Percentiles rank a stretch among this genome's conserved stretches.
Evolutionary conservation across 2,113 vertebrate genomes (phyloP).

Genomic region (Hemiscyllium ocellatum): DNA sequence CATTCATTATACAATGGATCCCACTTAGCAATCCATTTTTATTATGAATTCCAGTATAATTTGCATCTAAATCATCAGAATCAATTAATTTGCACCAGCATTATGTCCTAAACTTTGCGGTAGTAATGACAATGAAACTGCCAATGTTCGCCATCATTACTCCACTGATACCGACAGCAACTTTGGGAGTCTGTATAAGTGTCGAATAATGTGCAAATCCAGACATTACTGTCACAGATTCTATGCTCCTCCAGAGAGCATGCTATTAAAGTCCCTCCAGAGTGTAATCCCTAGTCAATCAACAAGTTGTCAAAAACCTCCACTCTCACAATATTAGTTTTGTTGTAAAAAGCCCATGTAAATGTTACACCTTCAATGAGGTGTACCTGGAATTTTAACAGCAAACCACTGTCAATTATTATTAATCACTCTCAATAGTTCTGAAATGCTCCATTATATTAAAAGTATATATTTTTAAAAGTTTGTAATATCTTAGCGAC

Average conservation of each 20-base stretch:
- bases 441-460: too few species aligned
- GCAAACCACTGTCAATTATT: too few species aligned
- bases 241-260: background rate
- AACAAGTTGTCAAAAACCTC: too few species aligned
- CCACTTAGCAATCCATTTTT: slow-evolving; percentile 33
- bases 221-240: background rate
- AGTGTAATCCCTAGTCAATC: background rate
- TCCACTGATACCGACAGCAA: background rate
- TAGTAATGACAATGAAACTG: background rate
- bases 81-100: slow-evolving; percentile 23
- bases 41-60: slow-evolving; percentile 1
- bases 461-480: too few species aligned
- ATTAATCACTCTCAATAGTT: too few species aligned
- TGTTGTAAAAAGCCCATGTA: too few species aligned
- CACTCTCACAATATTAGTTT: too few species aligned
- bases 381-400: too few species aligned
- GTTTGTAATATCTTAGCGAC: too few species aligned
- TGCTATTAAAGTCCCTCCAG: background rate
- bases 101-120: background rate
- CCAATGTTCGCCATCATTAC: background rate
- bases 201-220: background rate
- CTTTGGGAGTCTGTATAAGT: background rate
- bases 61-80: slow-evolving; percentile 32
- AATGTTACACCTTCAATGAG: too few species aligned
- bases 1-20: slow-evolving; percentile 32